Conservation (phyloP, 2,113 vertebrate species). For the Brachionichthys hirsutus region DNA sequence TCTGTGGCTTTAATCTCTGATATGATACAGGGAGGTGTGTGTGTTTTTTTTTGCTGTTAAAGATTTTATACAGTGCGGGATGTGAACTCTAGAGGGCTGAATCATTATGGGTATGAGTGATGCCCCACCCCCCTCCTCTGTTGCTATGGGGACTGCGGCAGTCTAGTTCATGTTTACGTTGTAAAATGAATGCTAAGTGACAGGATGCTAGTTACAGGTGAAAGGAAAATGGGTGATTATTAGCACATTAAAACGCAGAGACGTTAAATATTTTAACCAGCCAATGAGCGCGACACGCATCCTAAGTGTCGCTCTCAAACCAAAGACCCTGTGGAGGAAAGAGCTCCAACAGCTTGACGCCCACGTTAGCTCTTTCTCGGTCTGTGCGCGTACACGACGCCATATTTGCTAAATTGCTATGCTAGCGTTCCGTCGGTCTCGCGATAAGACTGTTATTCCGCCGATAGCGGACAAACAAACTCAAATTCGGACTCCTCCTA, state of each 20-base stretch:
- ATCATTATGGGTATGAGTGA: constrained; percentile 19
- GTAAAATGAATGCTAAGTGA: not conserved
- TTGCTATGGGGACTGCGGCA: constrained; percentile 83
- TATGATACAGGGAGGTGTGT: not conserved
- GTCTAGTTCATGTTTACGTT: constrained; percentile 51
- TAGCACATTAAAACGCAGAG: not conserved
- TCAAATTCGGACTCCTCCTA: too few relatives aligned
- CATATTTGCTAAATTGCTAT: too few relatives aligned
- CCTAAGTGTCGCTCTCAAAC: constrained; percentile 6
- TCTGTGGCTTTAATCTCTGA: constrained; percentile 17
- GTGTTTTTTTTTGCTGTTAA: constrained; percentile 12
- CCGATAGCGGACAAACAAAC: too few relatives aligned
- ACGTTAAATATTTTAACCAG: not conserved
- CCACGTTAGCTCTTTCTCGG: too few relatives aligned
- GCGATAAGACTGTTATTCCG: too few relatives aligned
- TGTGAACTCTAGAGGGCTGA: constrained; percentile 2
- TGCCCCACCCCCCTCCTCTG: constrained; percentile 64
- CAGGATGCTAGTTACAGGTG: not conserved
- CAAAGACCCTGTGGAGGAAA: constrained; percentile 39
- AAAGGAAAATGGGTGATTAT: not conserved
- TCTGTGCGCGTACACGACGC: too few relatives aligned
- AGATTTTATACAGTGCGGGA: not conserved
- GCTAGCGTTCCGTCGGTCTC: too few relatives aligned
- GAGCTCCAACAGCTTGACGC: not conserved
- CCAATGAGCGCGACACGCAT: not conserved